A percentile compares a stretch with the other conserved stretches of the same genome.
These are phyloP conservation scores for Carapus acus DNA, from an alignment of 2,797 vertebrate species.

Conservation along the genomic window DNA sequence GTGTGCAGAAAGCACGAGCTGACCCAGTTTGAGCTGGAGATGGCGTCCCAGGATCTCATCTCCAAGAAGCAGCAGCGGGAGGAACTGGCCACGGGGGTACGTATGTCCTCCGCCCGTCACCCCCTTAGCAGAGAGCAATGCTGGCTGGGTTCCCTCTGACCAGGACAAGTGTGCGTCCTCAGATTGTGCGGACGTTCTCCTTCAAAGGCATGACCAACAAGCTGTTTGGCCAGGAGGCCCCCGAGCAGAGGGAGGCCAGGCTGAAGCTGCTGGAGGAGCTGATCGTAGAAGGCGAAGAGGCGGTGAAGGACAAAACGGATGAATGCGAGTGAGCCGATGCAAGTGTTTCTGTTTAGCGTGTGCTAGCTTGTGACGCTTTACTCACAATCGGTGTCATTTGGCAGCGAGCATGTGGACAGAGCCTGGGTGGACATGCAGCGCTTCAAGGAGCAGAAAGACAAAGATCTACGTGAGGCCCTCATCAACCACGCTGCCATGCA, in stretches of 20 bases:
- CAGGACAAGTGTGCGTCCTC: slow-evolving; percentile 2
- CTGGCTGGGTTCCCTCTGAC: too few species aligned
- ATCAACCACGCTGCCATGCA: slow-evolving; percentile 94
- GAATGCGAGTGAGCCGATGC: slow-evolving; percentile 84
- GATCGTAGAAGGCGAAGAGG: slow-evolving; percentile 85
- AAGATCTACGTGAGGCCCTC: slow-evolving; percentile 87
- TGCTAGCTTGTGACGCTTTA: too few species aligned
- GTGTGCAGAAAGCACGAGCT: slow-evolving; percentile 96
- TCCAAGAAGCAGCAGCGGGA: slow-evolving; percentile 95
- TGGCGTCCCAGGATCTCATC: slow-evolving; percentile 82
- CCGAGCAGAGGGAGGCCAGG: slow-evolving; percentile 89
- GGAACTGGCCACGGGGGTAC: slow-evolving; percentile 88
- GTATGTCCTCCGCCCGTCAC: background rate
- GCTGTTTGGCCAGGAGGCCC: slow-evolving; percentile 92
- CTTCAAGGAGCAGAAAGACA: slow-evolving; percentile 92
- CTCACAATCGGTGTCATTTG: too few species aligned
- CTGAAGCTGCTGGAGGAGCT: slow-evolving; percentile 87
- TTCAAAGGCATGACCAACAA: slow-evolving; percentile 96
- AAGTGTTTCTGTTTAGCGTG: background rate
- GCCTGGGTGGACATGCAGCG: slow-evolving; percentile 88
- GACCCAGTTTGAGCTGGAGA: slow-evolving; percentile 90
- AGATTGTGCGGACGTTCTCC: slow-evolving; percentile 92
- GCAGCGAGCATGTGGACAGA: slow-evolving; percentile 86
- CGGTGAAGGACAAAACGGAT: slow-evolving; percentile 80
- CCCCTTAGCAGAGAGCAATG: too few species aligned